Conservation (phyloP, 2,797 vertebrate species). For the Acomys russatus region DNA sequence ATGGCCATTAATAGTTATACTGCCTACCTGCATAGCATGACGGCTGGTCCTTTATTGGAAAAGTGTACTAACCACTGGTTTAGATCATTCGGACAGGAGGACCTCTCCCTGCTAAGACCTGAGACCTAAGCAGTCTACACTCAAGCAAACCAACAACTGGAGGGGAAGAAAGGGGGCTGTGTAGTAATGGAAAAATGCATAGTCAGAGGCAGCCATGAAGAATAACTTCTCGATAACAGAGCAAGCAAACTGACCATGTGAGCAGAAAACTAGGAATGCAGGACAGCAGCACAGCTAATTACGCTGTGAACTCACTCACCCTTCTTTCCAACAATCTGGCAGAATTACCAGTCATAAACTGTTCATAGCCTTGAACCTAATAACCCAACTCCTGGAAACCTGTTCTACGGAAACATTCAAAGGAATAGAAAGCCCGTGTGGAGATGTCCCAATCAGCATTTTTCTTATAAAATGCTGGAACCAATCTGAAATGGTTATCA, state of each 20-base stretch:
- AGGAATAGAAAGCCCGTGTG: slow-evolving; percentile 49
- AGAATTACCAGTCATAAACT: slow-evolving; percentile 68
- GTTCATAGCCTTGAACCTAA: slow-evolving; percentile 56
- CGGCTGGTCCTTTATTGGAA: slow-evolving; percentile 7
- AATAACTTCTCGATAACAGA: slow-evolving; percentile 13
- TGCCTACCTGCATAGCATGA: not conserved
- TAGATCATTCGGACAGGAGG: not conserved
- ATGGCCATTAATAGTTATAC: not conserved
- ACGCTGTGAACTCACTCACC: slow-evolving; percentile 53
- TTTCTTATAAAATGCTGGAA: slow-evolving; percentile 62
- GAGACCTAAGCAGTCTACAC: not conserved
- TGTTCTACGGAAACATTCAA: slow-evolving; percentile 47
- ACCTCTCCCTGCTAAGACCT: not conserved
- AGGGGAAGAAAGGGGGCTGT: not conserved
- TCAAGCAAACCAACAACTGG: not conserved
- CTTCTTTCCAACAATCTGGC: slow-evolving; percentile 51
- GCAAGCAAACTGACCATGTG: not conserved
- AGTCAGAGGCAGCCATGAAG: not conserved
- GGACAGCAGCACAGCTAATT: not conserved
- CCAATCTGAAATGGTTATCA: slow-evolving; percentile 32
- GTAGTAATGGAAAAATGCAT: slow-evolving; percentile 8
- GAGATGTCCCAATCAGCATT: not conserved
- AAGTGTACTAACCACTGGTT: not conserved
- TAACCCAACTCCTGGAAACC: slow-evolving; percentile 60
- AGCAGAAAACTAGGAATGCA: slow-evolving; percentile 12